A percentile compares a stretch with the other conserved stretches of the same genome.
These are phyloP conservation scores for Cremastinae sp. DNA, from an alignment of 2,888 invertebrate genomes.

Conservation along the genomic window DNA sequence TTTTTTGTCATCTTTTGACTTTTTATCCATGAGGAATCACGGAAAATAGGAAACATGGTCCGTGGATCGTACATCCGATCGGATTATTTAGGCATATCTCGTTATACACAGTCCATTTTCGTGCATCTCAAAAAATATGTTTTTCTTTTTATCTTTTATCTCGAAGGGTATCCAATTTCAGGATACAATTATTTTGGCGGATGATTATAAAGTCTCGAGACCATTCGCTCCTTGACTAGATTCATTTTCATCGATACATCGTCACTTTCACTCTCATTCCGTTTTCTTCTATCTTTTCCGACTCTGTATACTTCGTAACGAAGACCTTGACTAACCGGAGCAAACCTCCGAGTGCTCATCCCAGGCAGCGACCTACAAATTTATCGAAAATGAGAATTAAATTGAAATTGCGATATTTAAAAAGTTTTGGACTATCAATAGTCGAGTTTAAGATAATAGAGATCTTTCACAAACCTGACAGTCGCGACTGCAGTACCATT, in stretches of 20 bases:
- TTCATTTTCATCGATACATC: conserved; percentile 69
- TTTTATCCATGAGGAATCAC: conserved; percentile 20
- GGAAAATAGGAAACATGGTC: conserved; percentile 56
- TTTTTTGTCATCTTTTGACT: neutral
- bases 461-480: conserved; percentile 87
- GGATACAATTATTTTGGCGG: conserved; percentile 34
- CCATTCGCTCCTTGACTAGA: conserved; percentile 77
- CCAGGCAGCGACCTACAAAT: conserved; percentile 90
- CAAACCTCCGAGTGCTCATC: conserved; percentile 93
- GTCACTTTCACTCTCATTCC: conserved; percentile 53
- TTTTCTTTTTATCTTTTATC: conserved; percentile 24
- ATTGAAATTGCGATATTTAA: neutral
- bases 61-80: conserved; percentile 52
- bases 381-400: neutral
- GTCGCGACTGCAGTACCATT: conserved; percentile 96
- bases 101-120: conserved; percentile 56
- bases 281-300: conserved; percentile 6
- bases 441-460: neutral
- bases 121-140: conserved; percentile 58
- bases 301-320: conserved; percentile 3
- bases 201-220: conserved; percentile 50
- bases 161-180: conserved; percentile 20
- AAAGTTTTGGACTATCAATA: neutral
- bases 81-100: conserved; percentile 44
- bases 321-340: conserved; percentile 83